phyloP scores from a whole-genome alignment of 2,888 invertebrate genomes.

The Stenolophus ochropezus region DNA sequence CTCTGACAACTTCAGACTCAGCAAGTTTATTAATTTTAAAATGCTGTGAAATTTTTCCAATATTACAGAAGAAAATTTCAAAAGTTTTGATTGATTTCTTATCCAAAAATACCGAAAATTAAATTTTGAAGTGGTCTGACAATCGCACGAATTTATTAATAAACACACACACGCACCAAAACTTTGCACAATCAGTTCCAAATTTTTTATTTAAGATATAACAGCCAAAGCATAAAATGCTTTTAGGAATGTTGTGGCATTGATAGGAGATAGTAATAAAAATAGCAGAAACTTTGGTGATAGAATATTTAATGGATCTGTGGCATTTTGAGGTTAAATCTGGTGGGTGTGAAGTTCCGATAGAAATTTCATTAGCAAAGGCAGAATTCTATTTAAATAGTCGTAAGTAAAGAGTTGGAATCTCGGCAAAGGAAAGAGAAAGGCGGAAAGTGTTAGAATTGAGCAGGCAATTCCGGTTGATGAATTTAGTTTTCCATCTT shows the following conservation, averaged over 20 bases:
- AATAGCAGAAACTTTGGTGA: no score
- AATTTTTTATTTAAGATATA: neutral
- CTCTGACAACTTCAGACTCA: neutral
- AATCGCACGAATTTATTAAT: neutral
- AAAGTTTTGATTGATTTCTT: slow-evolving; percentile 24
- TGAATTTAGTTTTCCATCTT: slow-evolving; percentile 47
- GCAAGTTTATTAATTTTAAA: slow-evolving; percentile 36
- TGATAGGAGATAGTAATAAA: no score
- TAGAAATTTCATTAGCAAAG: neutral
- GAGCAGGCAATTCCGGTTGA: slow-evolving; percentile 22
- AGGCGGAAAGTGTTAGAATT: slow-evolving; percentile 21
- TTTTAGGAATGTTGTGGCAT: no score
- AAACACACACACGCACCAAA: neutral
- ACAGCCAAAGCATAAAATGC: no score
- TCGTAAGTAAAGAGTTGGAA: neutral
- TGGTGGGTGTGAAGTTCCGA: no score
- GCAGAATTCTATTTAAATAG: slow-evolving; percentile 1
- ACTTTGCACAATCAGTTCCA: neutral
- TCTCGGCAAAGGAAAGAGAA: slow-evolving; percentile 20
- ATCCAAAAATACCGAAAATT: slow-evolving; percentile 5
- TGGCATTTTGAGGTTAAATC: no score
- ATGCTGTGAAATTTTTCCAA: slow-evolving; percentile 25
- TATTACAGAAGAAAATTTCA: slow-evolving; percentile 10
- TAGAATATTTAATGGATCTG: no score
- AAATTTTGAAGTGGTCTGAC: neutral